phyloP scores from a whole-genome alignment of 2,888 invertebrate genomes.

The Perithous albicinctus region DNA sequence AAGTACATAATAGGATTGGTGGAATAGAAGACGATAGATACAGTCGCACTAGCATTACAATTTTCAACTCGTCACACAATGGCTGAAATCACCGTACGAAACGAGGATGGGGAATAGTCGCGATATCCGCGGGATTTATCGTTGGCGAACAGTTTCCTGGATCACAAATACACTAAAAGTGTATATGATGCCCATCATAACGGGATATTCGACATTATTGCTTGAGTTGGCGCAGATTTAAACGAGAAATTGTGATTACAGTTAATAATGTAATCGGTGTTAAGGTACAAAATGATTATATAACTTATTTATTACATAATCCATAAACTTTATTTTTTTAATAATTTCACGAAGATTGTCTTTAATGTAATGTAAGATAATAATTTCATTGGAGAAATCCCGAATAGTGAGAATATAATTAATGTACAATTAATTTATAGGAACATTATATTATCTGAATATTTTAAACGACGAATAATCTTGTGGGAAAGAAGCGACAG shows the following conservation, averaged over 20 bases:
- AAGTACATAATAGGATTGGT: conserved; percentile 36
- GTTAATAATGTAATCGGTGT: background rate
- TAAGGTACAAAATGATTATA: background rate
- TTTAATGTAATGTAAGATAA: too few species aligned
- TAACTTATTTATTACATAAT: background rate
- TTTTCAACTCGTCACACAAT: background rate
- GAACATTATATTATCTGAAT: background rate
- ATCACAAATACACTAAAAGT: background rate
- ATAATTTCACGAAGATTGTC: too few species aligned
- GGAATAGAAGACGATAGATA: background rate
- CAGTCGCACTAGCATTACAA: background rate
- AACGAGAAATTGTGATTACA: background rate
- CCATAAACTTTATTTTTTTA: too few species aligned
- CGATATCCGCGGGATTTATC: background rate
- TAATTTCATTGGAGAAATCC: too few species aligned
- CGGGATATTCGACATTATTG: background rate
- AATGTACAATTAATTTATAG: background rate
- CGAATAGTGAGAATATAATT: too few species aligned
- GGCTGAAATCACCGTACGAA: background rate
- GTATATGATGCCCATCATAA: background rate
- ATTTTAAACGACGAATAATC: too few species aligned
- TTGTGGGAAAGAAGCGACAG: too few species aligned
- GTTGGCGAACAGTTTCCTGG: background rate
- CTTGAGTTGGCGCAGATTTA: background rate
- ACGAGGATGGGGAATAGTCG: background rate